A percentile compares a stretch with the other conserved stretches of the same genome.
Conservation (phyloP, 2,113 vertebrate species). For the Meriones unguiculatus region DNA sequence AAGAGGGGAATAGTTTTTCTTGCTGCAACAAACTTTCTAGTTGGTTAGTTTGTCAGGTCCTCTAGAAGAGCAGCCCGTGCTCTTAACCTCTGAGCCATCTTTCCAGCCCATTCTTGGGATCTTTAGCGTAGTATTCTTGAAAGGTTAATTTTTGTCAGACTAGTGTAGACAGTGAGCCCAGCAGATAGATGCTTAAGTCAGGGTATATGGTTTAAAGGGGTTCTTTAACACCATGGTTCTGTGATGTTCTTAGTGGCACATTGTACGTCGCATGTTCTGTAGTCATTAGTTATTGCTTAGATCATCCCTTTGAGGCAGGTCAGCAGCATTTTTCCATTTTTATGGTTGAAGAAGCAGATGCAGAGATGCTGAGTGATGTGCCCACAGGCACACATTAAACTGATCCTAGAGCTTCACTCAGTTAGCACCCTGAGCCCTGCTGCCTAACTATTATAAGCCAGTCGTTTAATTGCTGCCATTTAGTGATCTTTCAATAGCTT, state of each 20-base stretch:
- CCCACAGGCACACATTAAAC: slow-evolving; percentile 42
- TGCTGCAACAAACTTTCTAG: neutral
- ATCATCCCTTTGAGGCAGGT: slow-evolving; percentile 48
- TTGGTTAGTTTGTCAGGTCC: neutral
- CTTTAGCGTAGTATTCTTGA: neutral
- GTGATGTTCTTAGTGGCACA: slow-evolving; percentile 20
- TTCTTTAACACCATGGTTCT: slow-evolving; percentile 18
- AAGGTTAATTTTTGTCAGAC: slow-evolving; percentile 44
- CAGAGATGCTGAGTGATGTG: slow-evolving; percentile 63
- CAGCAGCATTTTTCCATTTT: slow-evolving; percentile 59
- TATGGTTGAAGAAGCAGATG: slow-evolving; percentile 62
- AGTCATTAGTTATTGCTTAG: slow-evolving; percentile 56
- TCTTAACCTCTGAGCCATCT: neutral
- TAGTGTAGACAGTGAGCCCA: neutral
- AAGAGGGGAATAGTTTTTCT: neutral
- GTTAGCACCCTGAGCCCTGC: slow-evolving; percentile 36
- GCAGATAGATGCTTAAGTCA: slow-evolving; percentile 38
- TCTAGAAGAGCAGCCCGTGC: neutral
- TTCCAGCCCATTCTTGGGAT: neutral
- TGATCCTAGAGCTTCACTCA: slow-evolving; percentile 25
- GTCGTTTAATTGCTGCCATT: slow-evolving; percentile 2
- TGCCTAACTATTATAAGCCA: slow-evolving; percentile 18
- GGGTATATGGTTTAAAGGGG: neutral
- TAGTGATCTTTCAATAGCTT: slow-evolving; percentile 26
- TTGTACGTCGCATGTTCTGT: slow-evolving; percentile 54